Evolutionary conservation across 2,797 vertebrate genomes (phyloP), one percentile per base, ranked within the genome.

Genomic region (Decapterus maruadsi): DNA sequence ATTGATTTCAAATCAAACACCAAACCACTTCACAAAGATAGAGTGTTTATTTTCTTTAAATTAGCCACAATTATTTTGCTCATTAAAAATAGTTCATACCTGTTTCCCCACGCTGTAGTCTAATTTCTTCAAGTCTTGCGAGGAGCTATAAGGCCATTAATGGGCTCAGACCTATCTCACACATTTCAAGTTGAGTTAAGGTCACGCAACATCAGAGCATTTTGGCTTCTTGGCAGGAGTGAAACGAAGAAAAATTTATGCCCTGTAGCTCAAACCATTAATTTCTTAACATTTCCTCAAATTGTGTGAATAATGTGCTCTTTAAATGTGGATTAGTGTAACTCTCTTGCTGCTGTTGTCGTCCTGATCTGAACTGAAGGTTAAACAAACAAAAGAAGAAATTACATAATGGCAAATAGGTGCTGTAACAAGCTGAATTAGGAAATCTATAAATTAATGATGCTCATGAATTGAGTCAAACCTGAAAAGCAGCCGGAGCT

Each of bases 361-460:
- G 45, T 78, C 46, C 53, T 60, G n/a, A 38, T n/a, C 58, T 55
- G 34, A 54, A 53, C 51, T 69, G 58, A 80, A 77, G 63, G 56
- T 74, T 75, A 67, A 59, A 29, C 64, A 76, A 67, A 70, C 64
- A 76, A 67, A 70, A 46, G 64, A 76, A 67, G 67, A 71, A 29
- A 62, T 46, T 72, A 72, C 19, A 17, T 59, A 58, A 51, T 22
- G 46, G 40, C 43, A 8, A 68, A 48, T 13, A 43, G 63, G 48
- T 43, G 19, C 34, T 17, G 17, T 48, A 19, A 48, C 16, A 17
- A 19, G 19, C 17, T 48, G 45, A 10, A 66, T 69, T 46, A 68
- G 11, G 54, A 46, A 53, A 65, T 79, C 36, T 53, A n/a, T 66
- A 77, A 51, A 80, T 64, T 38, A 42, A 36, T 60, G 54, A 36